Evolutionary conservation across 2,888 invertebrate species (phyloP).

Genomic region (Diloba caeruleocephala): DNA sequence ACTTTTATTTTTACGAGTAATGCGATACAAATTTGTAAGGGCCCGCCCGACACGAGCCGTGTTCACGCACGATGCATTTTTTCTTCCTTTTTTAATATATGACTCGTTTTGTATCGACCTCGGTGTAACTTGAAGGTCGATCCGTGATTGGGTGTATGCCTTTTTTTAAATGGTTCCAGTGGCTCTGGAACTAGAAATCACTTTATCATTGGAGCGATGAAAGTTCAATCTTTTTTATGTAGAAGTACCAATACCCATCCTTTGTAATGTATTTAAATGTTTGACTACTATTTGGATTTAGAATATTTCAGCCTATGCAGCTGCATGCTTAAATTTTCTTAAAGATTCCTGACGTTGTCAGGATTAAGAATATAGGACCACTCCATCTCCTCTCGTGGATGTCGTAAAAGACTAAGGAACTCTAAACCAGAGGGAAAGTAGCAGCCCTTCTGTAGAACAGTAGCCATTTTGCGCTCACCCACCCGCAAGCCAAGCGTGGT

Average conservation of each 20-base stretch:
- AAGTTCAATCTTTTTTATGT: slow-evolving; percentile 33
- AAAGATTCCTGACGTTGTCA: too few species aligned
- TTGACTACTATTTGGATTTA: too few species aligned
- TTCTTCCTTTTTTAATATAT: slow-evolving; percentile 62
- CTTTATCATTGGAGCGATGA: slow-evolving; percentile 46
- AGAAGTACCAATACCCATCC: slow-evolving; percentile 6
- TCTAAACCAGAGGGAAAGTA: too few species aligned
- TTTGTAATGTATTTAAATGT: slow-evolving; percentile 15
- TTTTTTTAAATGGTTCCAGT: slow-evolving; percentile 39
- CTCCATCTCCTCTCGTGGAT: too few species aligned
- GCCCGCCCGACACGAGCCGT: slow-evolving; percentile 66
- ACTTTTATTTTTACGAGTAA: slow-evolving; percentile 66
- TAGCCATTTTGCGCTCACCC: too few species aligned
- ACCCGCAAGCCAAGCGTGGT: too few species aligned
- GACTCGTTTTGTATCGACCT: slow-evolving; percentile 70
- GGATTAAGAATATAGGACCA: too few species aligned
- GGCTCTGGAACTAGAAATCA: slow-evolving; percentile 41
- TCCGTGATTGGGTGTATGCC: slow-evolving; percentile 48
- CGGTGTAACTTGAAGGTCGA: slow-evolving; percentile 64
- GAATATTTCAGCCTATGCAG: too few species aligned
- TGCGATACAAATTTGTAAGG: slow-evolving; percentile 78
- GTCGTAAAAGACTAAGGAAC: too few species aligned
- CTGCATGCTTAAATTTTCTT: too few species aligned
- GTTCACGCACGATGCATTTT: slow-evolving; percentile 65
- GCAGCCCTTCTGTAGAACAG: too few species aligned